Conservation (phyloP, 1,140 invertebrate genomes). For the Trichoplusia ni region DNA sequence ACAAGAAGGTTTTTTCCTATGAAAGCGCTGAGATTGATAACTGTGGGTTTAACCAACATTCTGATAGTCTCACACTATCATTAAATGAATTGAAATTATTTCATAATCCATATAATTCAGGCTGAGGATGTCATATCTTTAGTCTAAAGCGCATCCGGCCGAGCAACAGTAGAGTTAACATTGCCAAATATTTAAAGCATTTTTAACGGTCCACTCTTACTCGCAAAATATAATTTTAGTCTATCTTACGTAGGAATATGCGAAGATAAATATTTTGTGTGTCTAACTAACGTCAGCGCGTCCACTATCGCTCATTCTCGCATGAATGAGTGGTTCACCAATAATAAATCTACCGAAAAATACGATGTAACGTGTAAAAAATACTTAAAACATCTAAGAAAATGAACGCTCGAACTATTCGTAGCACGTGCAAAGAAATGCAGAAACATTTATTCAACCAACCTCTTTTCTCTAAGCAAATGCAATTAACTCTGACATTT, state of each 20-base stretch:
- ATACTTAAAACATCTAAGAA: background rate
- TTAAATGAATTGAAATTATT: no score
- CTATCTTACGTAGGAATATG: constrained; percentile 19
- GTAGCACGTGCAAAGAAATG: background rate
- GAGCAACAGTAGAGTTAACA: background rate
- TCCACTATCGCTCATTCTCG: constrained; percentile 9
- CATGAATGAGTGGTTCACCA: constrained; percentile 1
- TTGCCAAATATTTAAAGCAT: constrained; percentile 10
- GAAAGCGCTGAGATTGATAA: no score
- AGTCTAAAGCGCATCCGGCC: background rate
- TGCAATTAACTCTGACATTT: background rate
- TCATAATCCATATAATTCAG: no score
- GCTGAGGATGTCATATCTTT: no score
- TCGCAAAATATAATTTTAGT: constrained; percentile 21
- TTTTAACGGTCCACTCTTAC: background rate
- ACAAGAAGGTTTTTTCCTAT: no score
- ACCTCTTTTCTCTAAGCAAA: background rate
- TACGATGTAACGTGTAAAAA: constrained; percentile 4
- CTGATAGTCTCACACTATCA: no score
- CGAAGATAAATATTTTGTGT: constrained; percentile 25
- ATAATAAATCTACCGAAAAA: background rate
- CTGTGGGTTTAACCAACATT: no score
- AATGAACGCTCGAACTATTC: background rate
- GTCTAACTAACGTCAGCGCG: background rate
- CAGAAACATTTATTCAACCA: no score